Conservation (phyloP, 1,140 invertebrate species). For the Neodiprion lecontei region DNA sequence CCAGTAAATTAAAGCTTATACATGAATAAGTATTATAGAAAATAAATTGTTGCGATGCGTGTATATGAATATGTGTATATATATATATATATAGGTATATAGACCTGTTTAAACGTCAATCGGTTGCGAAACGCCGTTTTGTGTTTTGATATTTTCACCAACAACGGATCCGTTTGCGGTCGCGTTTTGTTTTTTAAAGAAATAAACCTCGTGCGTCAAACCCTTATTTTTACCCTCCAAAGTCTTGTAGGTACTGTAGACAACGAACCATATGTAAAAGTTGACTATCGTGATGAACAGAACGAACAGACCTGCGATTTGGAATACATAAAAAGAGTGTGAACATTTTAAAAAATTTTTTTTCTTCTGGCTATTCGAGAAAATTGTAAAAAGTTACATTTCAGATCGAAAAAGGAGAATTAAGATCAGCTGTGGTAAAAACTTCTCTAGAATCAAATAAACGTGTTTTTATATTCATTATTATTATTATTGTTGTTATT, state of each 20-base stretch:
- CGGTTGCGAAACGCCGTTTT: background rate
- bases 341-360: background rate
- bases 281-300: slow-evolving; percentile 46
- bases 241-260: slow-evolving; percentile 61
- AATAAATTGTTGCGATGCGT: too few relatives aligned
- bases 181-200: slow-evolving; percentile 36
- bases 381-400: background rate
- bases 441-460: too few relatives aligned
- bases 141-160: slow-evolving; percentile 30
- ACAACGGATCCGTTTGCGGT: slow-evolving; percentile 13
- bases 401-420: too few relatives aligned
- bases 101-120: background rate
- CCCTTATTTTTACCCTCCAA: slow-evolving; percentile 52
- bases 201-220: slow-evolving; percentile 51
- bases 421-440: too few relatives aligned
- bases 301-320: slow-evolving; percentile 41
- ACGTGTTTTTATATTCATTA: too few relatives aligned
- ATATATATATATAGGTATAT: too few relatives aligned
- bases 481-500: too few relatives aligned
- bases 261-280: slow-evolving; percentile 60
- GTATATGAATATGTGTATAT: too few relatives aligned
- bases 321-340: slow-evolving; percentile 21
- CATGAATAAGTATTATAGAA: too few relatives aligned
- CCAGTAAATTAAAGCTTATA: too few relatives aligned
- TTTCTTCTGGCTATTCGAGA: background rate